Evolutionary conservation across 2,113 vertebrate species (phyloP), one percentile per base, ranked within the genome.

Genomic region (Quiscalus mexicanus): DNA sequence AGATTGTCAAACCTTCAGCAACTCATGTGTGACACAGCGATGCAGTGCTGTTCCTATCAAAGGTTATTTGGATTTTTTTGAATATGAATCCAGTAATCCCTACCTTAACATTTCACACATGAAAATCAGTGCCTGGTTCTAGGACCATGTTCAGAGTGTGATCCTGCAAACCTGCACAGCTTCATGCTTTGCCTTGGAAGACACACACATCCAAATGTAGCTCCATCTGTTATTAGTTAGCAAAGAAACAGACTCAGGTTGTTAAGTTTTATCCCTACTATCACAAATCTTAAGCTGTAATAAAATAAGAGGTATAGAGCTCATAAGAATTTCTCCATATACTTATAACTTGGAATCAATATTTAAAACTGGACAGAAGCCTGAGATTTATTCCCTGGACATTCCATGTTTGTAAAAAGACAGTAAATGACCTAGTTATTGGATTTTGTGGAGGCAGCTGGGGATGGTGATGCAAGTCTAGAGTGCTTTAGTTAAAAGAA

Each of bases 61-160:
- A 87, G 33, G 25, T 35, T 53, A 67, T 58, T 30, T 23, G 23
- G n/a, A 19, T 25, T 8, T 12, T 84, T 42, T 18, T 30, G 1
- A 47, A 1, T 28, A 50, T 35, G 15, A 82, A 71, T 15, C 28
- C 67, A 42, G 24, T 39, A 79, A 64, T 21, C 12, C 17, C 19
- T 35, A 63, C 23, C 35, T 75, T 22, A 62, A 39, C 15, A 6
- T 4, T 16, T 44, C 0, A 5, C 1, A 2, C 0, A 0, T 6
- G 6, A 53, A 77, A 85, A 47, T 25, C 19, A 2, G 30, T 25
- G 15, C 64, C 35, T 31, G 25, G 25, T 42, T 87, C 52, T 15
- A 39, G 49, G 64, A 55, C 17, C 5, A 2, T 0, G 2, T 16
- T 31, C 17, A 44, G 44, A 49, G 37, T 5, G 42, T 33, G 71